Evolutionary conservation across 2,888 invertebrate species (phyloP).

Genomic region (Acleris laterana): DNA sequence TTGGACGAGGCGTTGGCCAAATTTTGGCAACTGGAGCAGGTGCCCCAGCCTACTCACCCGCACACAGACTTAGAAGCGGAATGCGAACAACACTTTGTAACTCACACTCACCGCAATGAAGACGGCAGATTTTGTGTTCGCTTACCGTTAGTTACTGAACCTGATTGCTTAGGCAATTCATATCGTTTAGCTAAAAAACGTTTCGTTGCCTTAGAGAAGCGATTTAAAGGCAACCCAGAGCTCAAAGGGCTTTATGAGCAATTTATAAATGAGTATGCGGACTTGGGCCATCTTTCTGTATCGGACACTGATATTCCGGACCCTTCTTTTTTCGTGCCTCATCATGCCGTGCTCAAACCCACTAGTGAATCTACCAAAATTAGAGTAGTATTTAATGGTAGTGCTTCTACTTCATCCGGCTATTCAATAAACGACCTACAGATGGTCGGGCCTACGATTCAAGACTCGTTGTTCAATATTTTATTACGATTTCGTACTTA

Average conservation of each 20-base stretch:
- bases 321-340: slow-evolving; percentile 2
- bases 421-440: slow-evolving; percentile 16
- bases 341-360: slow-evolving; percentile 6
- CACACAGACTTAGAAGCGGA: slow-evolving; percentile 2
- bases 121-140: slow-evolving; percentile 8
- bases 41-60: slow-evolving; percentile 2
- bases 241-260: slow-evolving; percentile 4
- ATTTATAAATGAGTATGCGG: slow-evolving; percentile 5
- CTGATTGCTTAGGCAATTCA: slow-evolving; percentile 10
- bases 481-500: not conserved
- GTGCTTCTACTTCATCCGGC: not conserved
- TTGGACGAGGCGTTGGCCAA: not conserved
- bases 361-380: slow-evolving; percentile 4
- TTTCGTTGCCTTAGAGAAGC: slow-evolving; percentile 3
- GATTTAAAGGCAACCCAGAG: slow-evolving; percentile 3
- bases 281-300: slow-evolving; percentile 5
- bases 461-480: slow-evolving; percentile 5
- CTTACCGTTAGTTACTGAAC: not conserved
- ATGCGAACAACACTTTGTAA: slow-evolving; percentile 12
- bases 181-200: slow-evolving; percentile 5
- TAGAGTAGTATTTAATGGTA: not conserved
- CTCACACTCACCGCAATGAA: slow-evolving; percentile 5
- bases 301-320: slow-evolving; percentile 3
- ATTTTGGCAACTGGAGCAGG: slow-evolving; percentile 3
- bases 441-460: slow-evolving; percentile 10